These are phyloP conservation scores for Pachypanchax playfairii DNA, from an alignment of 2,113 vertebrate species.

Conservation along the genomic window DNA sequence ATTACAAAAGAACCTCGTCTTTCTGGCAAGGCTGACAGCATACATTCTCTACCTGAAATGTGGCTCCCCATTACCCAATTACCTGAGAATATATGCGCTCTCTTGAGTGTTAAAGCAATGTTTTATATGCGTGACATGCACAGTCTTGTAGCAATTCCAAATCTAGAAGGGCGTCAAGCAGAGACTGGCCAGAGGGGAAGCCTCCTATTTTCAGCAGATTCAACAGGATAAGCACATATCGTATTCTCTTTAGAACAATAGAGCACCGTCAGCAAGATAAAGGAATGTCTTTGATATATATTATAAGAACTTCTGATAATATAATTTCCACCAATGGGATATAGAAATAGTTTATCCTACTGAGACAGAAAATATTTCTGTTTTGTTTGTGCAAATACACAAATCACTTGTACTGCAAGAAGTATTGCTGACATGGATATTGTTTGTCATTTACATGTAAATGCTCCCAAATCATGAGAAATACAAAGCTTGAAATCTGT, in stretches of 20 bases:
- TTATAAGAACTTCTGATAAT: conserved; percentile 43
- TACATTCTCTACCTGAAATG: conserved; percentile 32
- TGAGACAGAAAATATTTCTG: not conserved
- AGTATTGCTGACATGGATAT: too few relatives aligned
- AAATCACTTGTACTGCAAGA: too few relatives aligned
- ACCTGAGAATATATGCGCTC: conserved; percentile 34
- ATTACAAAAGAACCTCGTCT: conserved; percentile 38
- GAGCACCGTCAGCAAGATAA: conserved; percentile 6
- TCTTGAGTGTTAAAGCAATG: conserved; percentile 43
- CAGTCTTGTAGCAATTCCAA: conserved; percentile 41
- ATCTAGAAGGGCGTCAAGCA: conserved; percentile 48
- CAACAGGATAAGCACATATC: conserved; percentile 53
- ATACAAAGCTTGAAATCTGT: too few relatives aligned
- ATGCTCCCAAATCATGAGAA: too few relatives aligned
- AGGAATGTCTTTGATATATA: conserved; percentile 20
- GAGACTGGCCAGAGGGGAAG: conserved; percentile 27
- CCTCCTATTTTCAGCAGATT: conserved; percentile 53
- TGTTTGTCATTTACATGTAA: too few relatives aligned
- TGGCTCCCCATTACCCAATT: conserved; percentile 46
- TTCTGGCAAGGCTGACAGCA: conserved; percentile 54
- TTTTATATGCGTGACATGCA: conserved; percentile 59
- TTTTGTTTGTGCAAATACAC: not conserved
- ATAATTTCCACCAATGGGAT: conserved; percentile 2
- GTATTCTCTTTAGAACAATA: conserved; percentile 31
- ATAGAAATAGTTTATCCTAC: not conserved